These are phyloP conservation scores for Sarotherodon lohbergeri DNA, from an alignment of 2,113 vertebrate genomes.

Conservation along the genomic window DNA sequence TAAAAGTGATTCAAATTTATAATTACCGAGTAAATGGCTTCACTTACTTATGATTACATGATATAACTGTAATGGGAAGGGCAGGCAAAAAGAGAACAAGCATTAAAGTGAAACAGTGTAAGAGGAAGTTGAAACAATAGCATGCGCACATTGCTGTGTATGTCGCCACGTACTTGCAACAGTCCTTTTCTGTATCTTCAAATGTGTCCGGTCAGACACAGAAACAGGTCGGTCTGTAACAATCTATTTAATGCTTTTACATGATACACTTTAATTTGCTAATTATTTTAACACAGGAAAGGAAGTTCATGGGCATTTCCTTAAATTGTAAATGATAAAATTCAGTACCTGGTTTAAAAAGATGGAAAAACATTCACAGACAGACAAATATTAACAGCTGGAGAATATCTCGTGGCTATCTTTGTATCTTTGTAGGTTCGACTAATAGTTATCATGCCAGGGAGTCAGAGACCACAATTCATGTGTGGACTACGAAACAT, in stretches of 20 bases:
- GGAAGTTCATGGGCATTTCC: not conserved
- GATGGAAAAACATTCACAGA: not conserved
- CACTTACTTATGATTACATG: not conserved
- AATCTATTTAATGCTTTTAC: not conserved
- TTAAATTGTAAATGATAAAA: rapidly evolving
- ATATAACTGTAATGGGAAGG: not conserved
- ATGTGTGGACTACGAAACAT: not conserved
- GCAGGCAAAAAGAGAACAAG: not conserved
- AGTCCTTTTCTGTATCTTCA: not conserved
- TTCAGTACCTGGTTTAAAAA: not conserved
- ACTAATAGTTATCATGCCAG: not conserved
- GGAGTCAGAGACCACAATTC: not conserved
- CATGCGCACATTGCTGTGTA: not conserved
- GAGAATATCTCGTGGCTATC: not conserved
- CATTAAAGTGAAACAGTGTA: not conserved
- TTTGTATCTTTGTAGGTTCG: not conserved
- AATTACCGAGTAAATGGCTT: not conserved
- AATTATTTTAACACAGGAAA: not conserved
- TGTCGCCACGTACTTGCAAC: not conserved
- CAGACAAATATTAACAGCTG: not conserved
- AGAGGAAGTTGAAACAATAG: not conserved
- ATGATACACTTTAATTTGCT: not conserved
- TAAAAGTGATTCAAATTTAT: rapidly evolving
- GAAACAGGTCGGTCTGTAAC: not conserved
- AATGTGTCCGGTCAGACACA: rapidly evolving